These are phyloP conservation scores for Daboia siamensis DNA, from an alignment of 2,113 vertebrate genomes.

Conservation along the genomic window DNA sequence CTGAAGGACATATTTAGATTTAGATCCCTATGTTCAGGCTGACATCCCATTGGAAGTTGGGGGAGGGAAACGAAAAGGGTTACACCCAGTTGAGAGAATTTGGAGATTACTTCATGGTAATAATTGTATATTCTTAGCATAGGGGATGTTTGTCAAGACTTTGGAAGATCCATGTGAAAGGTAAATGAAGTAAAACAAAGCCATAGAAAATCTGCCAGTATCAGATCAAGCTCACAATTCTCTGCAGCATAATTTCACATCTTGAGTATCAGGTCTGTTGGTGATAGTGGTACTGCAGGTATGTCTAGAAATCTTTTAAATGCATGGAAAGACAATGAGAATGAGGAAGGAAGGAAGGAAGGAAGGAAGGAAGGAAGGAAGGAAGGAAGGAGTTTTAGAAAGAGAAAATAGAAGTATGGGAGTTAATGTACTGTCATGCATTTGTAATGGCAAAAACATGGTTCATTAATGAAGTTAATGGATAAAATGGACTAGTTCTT, in stretches of 20 bases:
- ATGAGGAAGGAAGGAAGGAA: background rate
- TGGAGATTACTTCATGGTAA: background rate
- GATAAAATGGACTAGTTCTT: background rate
- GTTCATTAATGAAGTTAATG: background rate
- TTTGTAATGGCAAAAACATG: background rate
- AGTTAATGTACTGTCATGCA: background rate
- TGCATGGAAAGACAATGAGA: too few species aligned
- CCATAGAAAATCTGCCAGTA: background rate
- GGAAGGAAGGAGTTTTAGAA: background rate
- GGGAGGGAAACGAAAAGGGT: background rate
- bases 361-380: background rate
- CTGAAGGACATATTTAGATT: background rate
- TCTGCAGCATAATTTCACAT: background rate
- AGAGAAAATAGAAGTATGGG: background rate
- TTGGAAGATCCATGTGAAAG: background rate
- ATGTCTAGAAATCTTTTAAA: background rate
- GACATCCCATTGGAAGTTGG: background rate
- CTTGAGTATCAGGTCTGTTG: background rate
- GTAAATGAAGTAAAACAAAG: background rate
- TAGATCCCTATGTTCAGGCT: background rate
- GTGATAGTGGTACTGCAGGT: background rate
- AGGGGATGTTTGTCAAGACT: background rate
- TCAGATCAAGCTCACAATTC: background rate
- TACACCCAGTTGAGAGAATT: background rate
- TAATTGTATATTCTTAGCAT: background rate